phyloP scores from a whole-genome alignment of 2,888 invertebrate genomes.

The Drosophila percnosoma region DNA sequence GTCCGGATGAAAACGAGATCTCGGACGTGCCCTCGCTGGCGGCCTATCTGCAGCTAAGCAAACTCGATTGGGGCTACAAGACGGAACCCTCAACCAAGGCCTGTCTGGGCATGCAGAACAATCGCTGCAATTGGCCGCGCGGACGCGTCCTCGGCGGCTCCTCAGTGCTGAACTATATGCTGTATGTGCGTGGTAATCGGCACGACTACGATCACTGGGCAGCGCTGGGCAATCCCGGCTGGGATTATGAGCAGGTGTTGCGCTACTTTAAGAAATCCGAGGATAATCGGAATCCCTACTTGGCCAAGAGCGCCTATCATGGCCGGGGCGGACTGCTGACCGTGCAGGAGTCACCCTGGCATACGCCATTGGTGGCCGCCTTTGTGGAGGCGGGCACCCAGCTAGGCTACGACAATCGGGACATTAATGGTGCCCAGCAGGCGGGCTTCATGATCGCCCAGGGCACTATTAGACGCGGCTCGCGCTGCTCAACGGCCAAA shows the following conservation, averaged over 20 bases:
- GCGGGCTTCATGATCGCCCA: slow-evolving; percentile 93
- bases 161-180: slow-evolving; percentile 94
- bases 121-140: slow-evolving; percentile 94
- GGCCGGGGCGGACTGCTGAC: slow-evolving; percentile 91
- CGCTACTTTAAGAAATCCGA: slow-evolving; percentile 96
- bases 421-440: slow-evolving; percentile 92
- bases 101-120: slow-evolving; percentile 92
- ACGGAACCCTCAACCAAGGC: slow-evolving; percentile 93
- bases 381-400: slow-evolving; percentile 93
- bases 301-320: slow-evolving; percentile 88
- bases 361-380: slow-evolving; percentile 92
- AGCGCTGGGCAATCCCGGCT: slow-evolving; percentile 92
- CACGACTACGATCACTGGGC: slow-evolving; percentile 97
- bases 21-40: slow-evolving; percentile 94
- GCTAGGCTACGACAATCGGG: slow-evolving; percentile 93
- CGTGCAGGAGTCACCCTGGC: slow-evolving; percentile 93
- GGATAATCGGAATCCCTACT: slow-evolving; percentile 94
- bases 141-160: slow-evolving; percentile 96
- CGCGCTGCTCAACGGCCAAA: slow-evolving; percentile 94
- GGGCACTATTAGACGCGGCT: slow-evolving; percentile 91
- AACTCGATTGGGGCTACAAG: slow-evolving; percentile 95
- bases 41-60: slow-evolving; percentile 93
- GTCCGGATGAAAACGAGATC: slow-evolving; percentile 94
- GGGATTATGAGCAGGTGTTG: slow-evolving; percentile 93
- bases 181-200: slow-evolving; percentile 93